Evolutionary conservation across 2,113 vertebrate species (phyloP).

Genomic region (Strix aluco): DNA sequence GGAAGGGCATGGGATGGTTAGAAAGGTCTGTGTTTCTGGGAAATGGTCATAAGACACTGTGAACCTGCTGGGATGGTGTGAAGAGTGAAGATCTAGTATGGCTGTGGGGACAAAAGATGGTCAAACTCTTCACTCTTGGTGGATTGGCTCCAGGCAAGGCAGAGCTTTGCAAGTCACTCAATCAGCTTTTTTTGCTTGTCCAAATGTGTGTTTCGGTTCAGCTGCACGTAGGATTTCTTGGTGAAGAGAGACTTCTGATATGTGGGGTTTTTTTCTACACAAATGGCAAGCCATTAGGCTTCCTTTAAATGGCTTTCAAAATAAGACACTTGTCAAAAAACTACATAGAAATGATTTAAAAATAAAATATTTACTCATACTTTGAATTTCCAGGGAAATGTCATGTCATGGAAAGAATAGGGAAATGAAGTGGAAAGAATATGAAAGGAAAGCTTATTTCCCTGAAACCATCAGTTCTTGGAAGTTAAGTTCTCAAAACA

Average conservation of each 20-base stretch:
- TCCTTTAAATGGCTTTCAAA: background rate
- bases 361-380: background rate
- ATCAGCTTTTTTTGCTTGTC: background rate
- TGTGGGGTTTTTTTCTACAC: rapidly evolving
- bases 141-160: too few relatives aligned
- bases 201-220: rapidly evolving
- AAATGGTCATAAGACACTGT: rapidly evolving
- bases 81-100: background rate
- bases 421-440: background rate
- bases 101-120: background rate
- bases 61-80: background rate
- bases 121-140: background rate
- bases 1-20: rapidly evolving
- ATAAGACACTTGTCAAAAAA: background rate
- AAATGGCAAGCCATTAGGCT: background rate
- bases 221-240: background rate
- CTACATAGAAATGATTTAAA: background rate
- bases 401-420: background rate
- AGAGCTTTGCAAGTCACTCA: background rate
- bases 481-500: background rate
- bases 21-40: background rate
- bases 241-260: background rate
- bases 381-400: background rate
- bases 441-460: background rate
- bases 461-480: background rate